phyloP scores from a whole-genome alignment of 2,113 vertebrate genomes.

The Delphinapterus leucas region DNA sequence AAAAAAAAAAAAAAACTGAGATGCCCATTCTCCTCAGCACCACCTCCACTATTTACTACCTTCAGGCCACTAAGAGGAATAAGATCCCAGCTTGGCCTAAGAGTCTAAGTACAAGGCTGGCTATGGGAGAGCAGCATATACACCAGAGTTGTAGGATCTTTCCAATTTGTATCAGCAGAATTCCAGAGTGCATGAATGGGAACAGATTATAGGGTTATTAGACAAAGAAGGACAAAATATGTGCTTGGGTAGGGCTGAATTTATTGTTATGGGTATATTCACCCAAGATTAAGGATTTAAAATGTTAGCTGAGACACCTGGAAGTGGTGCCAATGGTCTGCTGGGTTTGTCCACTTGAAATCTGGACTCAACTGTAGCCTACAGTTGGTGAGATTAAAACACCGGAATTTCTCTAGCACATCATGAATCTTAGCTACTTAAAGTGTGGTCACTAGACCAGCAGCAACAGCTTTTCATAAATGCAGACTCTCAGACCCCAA shows the following conservation, averaged over 20 bases:
- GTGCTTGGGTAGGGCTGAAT: neutral
- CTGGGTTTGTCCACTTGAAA: neutral
- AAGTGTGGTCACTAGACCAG: neutral
- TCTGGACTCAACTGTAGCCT: neutral
- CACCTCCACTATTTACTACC: neutral
- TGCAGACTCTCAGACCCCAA: neutral
- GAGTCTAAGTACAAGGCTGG: neutral
- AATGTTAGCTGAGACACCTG: neutral
- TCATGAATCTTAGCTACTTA: neutral
- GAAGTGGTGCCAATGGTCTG: neutral
- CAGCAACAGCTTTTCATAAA: neutral
- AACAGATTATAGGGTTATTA: neutral
- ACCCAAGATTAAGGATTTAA: conserved; percentile 13
- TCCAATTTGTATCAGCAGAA: neutral
- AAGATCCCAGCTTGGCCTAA: neutral
- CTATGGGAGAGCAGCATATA: neutral
- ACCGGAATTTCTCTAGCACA: neutral
- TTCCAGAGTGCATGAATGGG: neutral
- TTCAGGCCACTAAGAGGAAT: neutral
- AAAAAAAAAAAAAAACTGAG: neutral
- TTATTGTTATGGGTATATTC: neutral
- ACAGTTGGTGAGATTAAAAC: neutral
- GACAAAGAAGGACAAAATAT: neutral
- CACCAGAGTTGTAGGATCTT: neutral
- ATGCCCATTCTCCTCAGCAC: neutral